Conservation (phyloP, 2,797 vertebrate species). For the Lagothrix lagotricha region DNA sequence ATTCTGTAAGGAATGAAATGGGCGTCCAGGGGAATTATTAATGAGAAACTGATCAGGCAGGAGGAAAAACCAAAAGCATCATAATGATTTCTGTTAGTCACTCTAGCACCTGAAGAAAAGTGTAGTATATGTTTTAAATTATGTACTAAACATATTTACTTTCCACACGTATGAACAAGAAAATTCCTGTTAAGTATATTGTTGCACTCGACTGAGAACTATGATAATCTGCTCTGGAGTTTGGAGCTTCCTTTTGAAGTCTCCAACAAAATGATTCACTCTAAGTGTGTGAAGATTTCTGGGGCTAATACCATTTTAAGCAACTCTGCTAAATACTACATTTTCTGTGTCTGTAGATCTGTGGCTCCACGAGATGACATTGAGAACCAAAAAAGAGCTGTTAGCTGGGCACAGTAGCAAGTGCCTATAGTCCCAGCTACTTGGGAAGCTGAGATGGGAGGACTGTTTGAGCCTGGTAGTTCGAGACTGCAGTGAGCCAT, state of each 20-base stretch:
- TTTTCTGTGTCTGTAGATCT: slow-evolving; percentile 63
- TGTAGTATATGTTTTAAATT: neutral
- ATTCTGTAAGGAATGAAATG: neutral
- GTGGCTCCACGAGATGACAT: slow-evolving; percentile 67
- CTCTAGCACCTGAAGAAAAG: neutral
- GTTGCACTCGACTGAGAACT: slow-evolving; percentile 87
- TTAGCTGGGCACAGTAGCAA: neutral
- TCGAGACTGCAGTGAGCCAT: neutral
- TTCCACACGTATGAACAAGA: slow-evolving; percentile 90
- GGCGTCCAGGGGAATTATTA: neutral
- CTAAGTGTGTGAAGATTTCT: slow-evolving; percentile 72
- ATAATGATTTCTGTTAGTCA: neutral
- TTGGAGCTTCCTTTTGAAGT: slow-evolving; percentile 81
- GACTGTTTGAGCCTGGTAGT: neutral
- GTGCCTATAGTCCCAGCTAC: neutral
- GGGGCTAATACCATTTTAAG: slow-evolving; percentile 74
- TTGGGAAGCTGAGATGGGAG: neutral
- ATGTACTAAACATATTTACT: slow-evolving; percentile 79
- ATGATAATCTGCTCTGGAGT: slow-evolving; percentile 86
- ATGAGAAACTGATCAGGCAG: neutral
- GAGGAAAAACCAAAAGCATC: neutral
- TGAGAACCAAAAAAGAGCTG: slow-evolving; percentile 48
- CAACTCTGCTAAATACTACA: slow-evolving; percentile 75
- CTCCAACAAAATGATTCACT: slow-evolving; percentile 74
- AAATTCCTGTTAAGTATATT: slow-evolving; percentile 93